Evolutionary conservation across 2,113 vertebrate species (phyloP), one percentile per base, ranked within the genome.

Genomic region (Charina bottae): DNA sequence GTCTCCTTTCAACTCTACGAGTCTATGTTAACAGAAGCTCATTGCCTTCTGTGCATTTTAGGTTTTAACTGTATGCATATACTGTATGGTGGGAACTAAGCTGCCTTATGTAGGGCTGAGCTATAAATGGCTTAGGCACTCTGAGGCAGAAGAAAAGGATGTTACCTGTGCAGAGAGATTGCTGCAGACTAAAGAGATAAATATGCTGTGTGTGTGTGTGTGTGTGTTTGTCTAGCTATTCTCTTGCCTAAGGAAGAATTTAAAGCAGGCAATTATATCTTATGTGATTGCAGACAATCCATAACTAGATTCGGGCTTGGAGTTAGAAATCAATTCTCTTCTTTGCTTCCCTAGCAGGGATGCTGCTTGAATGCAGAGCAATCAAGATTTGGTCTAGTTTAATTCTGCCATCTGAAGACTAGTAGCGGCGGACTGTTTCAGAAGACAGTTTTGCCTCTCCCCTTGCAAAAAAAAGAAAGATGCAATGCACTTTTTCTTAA

Each of bases 251-350:
- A 90, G 68, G 89, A 90, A 90, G 89, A 83, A 90, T 83, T 78
- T 83, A 90, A 90, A 54, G 53, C 64, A 90, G 68, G 68, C 64
- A 56, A 90, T 90, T 90, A 89, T 89, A 89, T 83, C 64, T 89
- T 89, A 78, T 78, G 68, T 56, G 53, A 72, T 83, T 78, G 68
- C 68, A 83, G 64, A 42, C 64, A 90, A 90, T 90, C 53, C 64
- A 90, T 90, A 90, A 90, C 64, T 83, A 90, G 89, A 90, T 33
- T 83, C 68, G 10, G n/a, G 33, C 13, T 56, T 42, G 17, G 68
- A 90, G n/a, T 83, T 17, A 83, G n/a, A 90, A 90, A 90, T 90
- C 68, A 83, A 83, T 90, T 90, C 28, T 72, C 21, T 54, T 90
- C n/a, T 90, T 37, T 90, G 89, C 28, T 83, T 78, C 88, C 68